These are phyloP conservation scores for Nemoura dubitans DNA, from an alignment of 2,888 invertebrate species.

Conservation along the genomic window DNA sequence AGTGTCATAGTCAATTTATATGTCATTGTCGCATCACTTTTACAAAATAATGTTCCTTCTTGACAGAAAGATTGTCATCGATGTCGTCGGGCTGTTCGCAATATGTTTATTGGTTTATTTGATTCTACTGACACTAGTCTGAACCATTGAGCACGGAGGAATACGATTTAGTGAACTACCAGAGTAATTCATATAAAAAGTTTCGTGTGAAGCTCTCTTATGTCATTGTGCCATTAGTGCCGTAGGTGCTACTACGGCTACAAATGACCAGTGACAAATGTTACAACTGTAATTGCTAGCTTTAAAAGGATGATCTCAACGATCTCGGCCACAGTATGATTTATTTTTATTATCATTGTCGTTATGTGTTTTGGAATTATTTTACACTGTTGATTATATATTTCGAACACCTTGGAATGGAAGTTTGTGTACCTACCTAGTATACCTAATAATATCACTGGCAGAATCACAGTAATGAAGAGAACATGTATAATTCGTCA, in stretches of 20 bases:
- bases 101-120: neutral
- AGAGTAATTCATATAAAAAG: neutral
- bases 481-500: too few species aligned
- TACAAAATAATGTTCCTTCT: neutral
- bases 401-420: neutral
- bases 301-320: neutral
- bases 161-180: neutral
- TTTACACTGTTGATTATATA: neutral
- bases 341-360: constrained; percentile 9
- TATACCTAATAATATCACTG: too few species aligned
- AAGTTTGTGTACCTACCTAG: neutral
- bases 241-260: neutral
- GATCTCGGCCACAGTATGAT: neutral
- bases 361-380: neutral
- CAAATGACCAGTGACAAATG: neutral
- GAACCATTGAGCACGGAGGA: neutral
- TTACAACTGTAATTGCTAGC: neutral
- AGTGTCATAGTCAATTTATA: neutral
- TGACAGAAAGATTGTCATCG: neutral
- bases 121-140: neutral
- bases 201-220: neutral
- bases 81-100: neutral
- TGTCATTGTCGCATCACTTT: neutral
- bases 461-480: too few species aligned
- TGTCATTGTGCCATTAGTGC: neutral